A percentile compares a stretch with the other conserved stretches of the same genome.
Evolutionary conservation across 2,797 vertebrate species (phyloP).

Genomic region (Aeoliscus strigatus): DNA sequence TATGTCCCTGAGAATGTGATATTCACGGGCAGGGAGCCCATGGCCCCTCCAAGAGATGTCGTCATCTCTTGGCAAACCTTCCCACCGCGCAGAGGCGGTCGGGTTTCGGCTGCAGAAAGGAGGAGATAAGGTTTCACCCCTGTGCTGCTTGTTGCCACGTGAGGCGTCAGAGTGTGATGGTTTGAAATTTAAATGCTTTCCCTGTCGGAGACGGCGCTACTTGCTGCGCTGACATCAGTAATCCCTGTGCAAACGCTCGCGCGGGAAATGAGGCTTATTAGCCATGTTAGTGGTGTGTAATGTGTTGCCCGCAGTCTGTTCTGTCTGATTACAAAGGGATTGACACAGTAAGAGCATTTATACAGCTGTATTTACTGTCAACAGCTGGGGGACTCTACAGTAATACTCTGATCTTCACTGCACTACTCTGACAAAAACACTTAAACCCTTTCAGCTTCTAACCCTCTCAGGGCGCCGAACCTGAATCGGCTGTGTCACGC

Average conservation of each 20-base stretch:
- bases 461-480: constrained; percentile 23
- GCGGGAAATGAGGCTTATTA: constrained; percentile 24
- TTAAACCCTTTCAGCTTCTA: constrained; percentile 36
- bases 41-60: constrained; percentile 37
- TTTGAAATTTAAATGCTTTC: constrained; percentile 59
- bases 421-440: constrained; percentile 48
- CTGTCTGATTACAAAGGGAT: constrained; percentile 20
- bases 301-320: constrained; percentile 24
- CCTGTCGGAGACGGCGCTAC: constrained; percentile 2
- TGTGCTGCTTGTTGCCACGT: constrained; percentile 29
- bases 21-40: constrained; percentile 32
- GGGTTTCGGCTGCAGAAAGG: constrained; percentile 35
- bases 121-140: constrained; percentile 50
- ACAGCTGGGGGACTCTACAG: constrained; percentile 23
- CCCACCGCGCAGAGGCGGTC: constrained; percentile 25
- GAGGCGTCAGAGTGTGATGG: constrained; percentile 18
- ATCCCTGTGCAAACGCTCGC: constrained; percentile 16
- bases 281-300: constrained; percentile 24
- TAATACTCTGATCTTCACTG: constrained; percentile 51
- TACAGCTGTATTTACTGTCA: constrained; percentile 56
- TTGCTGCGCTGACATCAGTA: constrained; percentile 10
- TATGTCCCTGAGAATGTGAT: constrained; percentile 40
- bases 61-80: constrained; percentile 49
- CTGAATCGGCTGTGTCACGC: constrained; percentile 9
- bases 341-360: constrained; percentile 40